These are phyloP conservation scores for Eustalomyia histrio DNA, from an alignment of 2,888 invertebrate genomes.

Conservation along the genomic window DNA sequence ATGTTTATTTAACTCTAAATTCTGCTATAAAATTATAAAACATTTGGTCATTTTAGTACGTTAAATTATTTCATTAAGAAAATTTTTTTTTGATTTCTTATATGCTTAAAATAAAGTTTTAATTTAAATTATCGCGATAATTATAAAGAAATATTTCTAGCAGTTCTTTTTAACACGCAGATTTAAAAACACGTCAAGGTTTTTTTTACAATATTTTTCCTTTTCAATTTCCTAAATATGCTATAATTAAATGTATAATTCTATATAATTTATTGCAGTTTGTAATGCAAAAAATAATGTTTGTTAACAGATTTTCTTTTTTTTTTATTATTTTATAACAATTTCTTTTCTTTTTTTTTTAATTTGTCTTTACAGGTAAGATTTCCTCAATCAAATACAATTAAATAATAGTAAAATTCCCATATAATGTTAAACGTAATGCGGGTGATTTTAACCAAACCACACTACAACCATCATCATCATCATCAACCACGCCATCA, in stretches of 20 bases:
- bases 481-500: constrained; percentile 15
- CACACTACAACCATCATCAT: constrained; percentile 41
- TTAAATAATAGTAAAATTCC: constrained; percentile 36
- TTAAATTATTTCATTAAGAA: no score
- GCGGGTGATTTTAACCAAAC: constrained; percentile 56
- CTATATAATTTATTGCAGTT: constrained; percentile 62
- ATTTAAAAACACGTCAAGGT: constrained; percentile 63
- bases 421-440: constrained; percentile 47
- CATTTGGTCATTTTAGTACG: no score
- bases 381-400: constrained; percentile 33
- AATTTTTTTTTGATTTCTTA: no score
- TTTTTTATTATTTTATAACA: constrained; percentile 26
- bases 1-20: no score
- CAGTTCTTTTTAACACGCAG: constrained; percentile 60
- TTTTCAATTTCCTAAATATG: constrained; percentile 16
- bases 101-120: neutral
- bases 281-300: constrained; percentile 55
- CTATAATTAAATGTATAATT: constrained; percentile 59
- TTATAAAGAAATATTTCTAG: constrained; percentile 58
- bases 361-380: constrained; percentile 56
- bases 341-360: constrained; percentile 19
- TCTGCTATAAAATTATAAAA: no score
- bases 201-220: constrained; percentile 26
- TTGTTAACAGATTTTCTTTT: constrained; percentile 7
- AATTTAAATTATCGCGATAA: constrained; percentile 53